Base-by-base conservation (phyloP, 2,113 vertebrate genomes). In the Tyto alba region DNA sequence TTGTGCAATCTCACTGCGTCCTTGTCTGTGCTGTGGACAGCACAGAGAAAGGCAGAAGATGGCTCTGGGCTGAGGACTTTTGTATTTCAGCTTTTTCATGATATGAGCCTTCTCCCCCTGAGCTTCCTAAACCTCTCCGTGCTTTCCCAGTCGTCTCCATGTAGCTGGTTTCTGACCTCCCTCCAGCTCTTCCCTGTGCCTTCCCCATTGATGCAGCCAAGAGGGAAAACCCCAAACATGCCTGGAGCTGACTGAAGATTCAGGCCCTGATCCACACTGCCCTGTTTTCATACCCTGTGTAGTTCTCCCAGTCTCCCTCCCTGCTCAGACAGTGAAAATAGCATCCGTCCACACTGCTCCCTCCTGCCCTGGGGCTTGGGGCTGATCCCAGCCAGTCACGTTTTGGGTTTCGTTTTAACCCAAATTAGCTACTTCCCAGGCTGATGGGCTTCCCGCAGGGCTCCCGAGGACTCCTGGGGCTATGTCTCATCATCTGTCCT, bases 1-100 rank as follows among this genome's bases (percentile, higher is more conserved):
- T 62, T 57, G 29, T 78, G 62, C 34, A 22, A 5, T 48, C 76
- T 77, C 0, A 0, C 38, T 45, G 59, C 13, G 2, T 57, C 75
- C 32, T 21, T 38, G 7, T 50, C n/a, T 53, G 43, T 62, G 56
- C 55, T 82, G 75, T 0, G 0, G 30, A 4, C 0, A 0, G 32
- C 8, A 29, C 2, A 0, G 57, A 40, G 32, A 56, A 40, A 50
- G 56, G 55, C 55, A 53, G 40, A 8, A 23, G 45, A 16, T 10
- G 14, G 8, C 32, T 77, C n/a, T 34, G 73, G 45, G 57, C 40
- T 62, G 62, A 66, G 48, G 11, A 17, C 29, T 88, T 88, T 1
- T 11, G 16, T n/a, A 9, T 84, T 90, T 76, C 68, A 79, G 26
- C 43, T 77, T 88, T 67, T 60, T 27, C 9, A 1, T 47, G 43